These are phyloP conservation scores for Potorous gilbertii DNA, from an alignment of 2,797 vertebrate species.

Conservation along the genomic window DNA sequence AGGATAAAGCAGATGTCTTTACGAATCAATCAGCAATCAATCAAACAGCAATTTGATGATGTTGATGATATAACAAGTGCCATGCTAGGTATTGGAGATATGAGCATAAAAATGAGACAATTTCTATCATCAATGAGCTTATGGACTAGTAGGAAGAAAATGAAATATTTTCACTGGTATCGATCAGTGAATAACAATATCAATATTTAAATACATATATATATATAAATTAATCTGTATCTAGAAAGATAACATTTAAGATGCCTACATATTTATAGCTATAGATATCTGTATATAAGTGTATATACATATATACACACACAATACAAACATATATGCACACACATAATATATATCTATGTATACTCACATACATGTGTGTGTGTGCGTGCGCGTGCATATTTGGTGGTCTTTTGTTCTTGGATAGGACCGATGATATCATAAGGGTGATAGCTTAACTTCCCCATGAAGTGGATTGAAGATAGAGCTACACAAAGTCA, in stretches of 20 bases:
- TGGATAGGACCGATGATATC: neutral
- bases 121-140: neutral
- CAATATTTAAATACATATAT: neutral
- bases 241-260: neutral
- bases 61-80: neutral
- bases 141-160: neutral
- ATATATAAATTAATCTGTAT: neutral
- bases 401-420: neutral
- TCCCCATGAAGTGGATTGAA: neutral
- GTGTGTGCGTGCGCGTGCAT: no score
- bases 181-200: neutral
- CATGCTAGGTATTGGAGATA: neutral
- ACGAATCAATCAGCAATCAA: neutral
- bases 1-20: neutral
- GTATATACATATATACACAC: neutral
- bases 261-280: neutral
- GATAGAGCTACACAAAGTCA: neutral
- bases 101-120: neutral
- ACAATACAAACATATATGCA: no score
- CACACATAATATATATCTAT: neutral
- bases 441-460: neutral
- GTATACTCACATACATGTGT: no score
- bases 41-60: neutral
- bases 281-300: neutral
- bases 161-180: neutral